Percentiles rank a stretch among this genome's conserved stretches.
Conservation (phyloP, 1,140 invertebrate species). For the Achatina immaculata region DNA sequence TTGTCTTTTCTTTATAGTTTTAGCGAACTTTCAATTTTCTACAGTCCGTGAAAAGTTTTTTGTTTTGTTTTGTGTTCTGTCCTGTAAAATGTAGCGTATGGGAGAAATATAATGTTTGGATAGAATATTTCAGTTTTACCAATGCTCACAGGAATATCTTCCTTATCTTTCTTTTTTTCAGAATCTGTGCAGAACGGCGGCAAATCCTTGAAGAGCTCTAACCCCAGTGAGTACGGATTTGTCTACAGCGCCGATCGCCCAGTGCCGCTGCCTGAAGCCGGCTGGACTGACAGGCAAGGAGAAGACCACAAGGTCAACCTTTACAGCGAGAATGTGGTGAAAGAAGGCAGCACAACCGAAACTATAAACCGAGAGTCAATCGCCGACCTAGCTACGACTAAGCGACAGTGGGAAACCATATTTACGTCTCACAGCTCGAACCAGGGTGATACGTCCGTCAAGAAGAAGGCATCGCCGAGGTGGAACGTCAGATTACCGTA, state of each 20-base stretch:
- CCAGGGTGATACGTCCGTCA: conserved; percentile 19
- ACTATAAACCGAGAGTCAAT: conserved; percentile 63
- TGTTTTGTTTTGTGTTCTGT: too few relatives aligned
- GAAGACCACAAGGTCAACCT: conserved; percentile 47
- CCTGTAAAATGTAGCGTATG: too few relatives aligned
- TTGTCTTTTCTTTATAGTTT: too few relatives aligned
- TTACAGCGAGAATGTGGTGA: conserved; percentile 64
- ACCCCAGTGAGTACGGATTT: conserved; percentile 32
- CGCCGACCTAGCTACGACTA: conserved; percentile 56
- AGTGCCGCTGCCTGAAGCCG: conserved; percentile 34
- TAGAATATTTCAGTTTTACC: too few relatives aligned
- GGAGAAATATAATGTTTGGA: too few relatives aligned
- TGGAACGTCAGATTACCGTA: conserved; percentile 62
- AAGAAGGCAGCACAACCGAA: conserved; percentile 61
- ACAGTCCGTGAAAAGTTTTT: too few relatives aligned
- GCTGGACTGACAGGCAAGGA: conserved; percentile 48
- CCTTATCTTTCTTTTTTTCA: too few relatives aligned
- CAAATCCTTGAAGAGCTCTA: conserved; percentile 4
- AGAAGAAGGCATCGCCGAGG: conserved; percentile 34
- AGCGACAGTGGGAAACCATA: conserved; percentile 63
- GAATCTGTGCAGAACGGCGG: background rate
- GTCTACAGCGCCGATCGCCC: conserved; percentile 29
- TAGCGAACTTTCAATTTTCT: too few relatives aligned
- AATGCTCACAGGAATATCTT: too few relatives aligned
- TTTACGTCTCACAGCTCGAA: conserved; percentile 37